phyloP scores from a whole-genome alignment of 2,797 vertebrate species.

The Danionella dracula region DNA sequence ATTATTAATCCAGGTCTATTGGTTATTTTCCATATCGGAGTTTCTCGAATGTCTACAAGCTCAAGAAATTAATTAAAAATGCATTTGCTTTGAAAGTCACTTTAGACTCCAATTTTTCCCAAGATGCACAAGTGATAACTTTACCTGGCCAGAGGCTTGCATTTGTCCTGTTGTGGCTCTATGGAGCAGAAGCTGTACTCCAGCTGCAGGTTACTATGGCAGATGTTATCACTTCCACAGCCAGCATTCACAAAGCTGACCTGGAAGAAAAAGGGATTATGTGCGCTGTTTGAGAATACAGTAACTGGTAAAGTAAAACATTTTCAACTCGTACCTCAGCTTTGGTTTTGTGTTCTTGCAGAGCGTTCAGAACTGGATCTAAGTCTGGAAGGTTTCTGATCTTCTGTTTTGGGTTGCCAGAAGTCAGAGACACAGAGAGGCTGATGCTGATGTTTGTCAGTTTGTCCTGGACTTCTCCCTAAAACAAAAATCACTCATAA shows the following conservation, averaged over 20 bases:
- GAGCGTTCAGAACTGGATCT: constrained; percentile 74
- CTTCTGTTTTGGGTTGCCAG: constrained; percentile 47
- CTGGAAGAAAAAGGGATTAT: constrained; percentile 48
- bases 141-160: constrained; percentile 77
- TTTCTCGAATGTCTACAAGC: no score
- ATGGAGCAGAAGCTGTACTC: constrained; percentile 78
- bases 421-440: constrained; percentile 68
- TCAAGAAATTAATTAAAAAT: no score
- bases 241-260: constrained; percentile 82
- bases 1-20: no score
- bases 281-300: no score
- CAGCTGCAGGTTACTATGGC: constrained; percentile 83
- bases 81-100: neutral
- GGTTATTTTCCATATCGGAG: no score
- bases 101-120: neutral
- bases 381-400: constrained; percentile 64
- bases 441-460: constrained; percentile 77
- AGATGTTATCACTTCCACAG: constrained; percentile 82
- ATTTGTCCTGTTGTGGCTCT: constrained; percentile 72
- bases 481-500: neutral
- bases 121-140: neutral
- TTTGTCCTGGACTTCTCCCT: constrained; percentile 81
- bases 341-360: constrained; percentile 63
- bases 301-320: no score
- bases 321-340: constrained; percentile 62